phyloP scores from a whole-genome alignment of 2,888 invertebrate genomes.

The Netelia melanura region DNA sequence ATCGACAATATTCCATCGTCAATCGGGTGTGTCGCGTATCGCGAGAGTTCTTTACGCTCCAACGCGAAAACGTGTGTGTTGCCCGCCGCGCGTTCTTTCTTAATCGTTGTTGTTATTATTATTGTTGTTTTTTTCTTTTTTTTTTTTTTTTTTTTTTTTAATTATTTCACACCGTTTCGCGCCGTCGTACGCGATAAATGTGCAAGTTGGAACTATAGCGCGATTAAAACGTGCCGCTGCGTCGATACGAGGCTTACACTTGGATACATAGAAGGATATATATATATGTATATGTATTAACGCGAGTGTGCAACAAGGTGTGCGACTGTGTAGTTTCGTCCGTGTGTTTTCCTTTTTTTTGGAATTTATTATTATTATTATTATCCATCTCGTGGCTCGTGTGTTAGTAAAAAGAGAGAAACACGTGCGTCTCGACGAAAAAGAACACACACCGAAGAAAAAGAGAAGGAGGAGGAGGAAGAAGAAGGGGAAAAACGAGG shows the following conservation, averaged over 20 bases:
- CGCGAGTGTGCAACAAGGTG: constrained; percentile 5
- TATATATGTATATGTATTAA: neutral
- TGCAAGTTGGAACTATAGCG: constrained; percentile 26
- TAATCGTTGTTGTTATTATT: neutral
- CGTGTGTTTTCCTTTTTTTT: neutral
- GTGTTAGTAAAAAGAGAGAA: neutral
- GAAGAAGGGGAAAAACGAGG: too few species aligned
- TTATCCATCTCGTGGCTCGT: neutral
- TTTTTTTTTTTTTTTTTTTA: neutral
- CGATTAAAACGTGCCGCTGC: constrained; percentile 21
- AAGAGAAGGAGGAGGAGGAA: too few species aligned
- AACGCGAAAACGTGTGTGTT: neutral
- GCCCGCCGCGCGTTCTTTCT: neutral
- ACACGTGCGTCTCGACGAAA: neutral
- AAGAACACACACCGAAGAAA: too few species aligned
- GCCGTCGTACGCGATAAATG: neutral
- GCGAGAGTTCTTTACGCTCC: too few species aligned
- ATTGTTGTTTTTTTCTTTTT: neutral
- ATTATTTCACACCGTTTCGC: neutral
- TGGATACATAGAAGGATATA: constrained; percentile 41
- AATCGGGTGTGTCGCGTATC: neutral
- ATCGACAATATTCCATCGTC: too few species aligned
- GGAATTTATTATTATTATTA: neutral
- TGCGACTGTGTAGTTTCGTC: constrained; percentile 13
- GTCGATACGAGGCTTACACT: constrained; percentile 6